Conservation (phyloP, 2,888 invertebrate species). For the Alcis repandata region DNA sequence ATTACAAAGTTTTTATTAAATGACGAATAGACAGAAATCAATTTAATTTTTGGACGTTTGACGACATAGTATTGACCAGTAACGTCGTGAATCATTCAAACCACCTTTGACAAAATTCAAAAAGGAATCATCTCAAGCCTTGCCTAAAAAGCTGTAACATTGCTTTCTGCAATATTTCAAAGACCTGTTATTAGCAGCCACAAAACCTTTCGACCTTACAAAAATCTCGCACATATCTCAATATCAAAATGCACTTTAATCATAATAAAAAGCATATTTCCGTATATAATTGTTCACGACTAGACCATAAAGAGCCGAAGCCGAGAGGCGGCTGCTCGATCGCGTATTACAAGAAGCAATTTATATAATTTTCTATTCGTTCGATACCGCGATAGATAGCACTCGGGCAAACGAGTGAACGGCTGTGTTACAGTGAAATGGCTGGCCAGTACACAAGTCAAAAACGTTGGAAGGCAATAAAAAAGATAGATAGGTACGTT, state of each 20-base stretch:
- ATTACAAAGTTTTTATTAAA: too few relatives aligned
- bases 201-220: slow-evolving; percentile 44
- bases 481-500: too few relatives aligned
- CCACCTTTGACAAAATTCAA: not conserved
- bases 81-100: too few relatives aligned
- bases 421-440: slow-evolving; percentile 43
- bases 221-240: slow-evolving; percentile 20
- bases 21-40: too few relatives aligned
- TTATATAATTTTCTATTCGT: slow-evolving; percentile 78
- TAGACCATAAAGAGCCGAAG: slow-evolving; percentile 55
- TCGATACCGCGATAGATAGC: slow-evolving; percentile 66
- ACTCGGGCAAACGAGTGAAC: slow-evolving; percentile 40
- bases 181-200: slow-evolving; percentile 39
- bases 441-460: not conserved
- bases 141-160: not conserved
- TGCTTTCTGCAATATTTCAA: slow-evolving; percentile 13
- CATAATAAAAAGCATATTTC: slow-evolving; percentile 60
- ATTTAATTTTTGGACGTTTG: too few relatives aligned
- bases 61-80: too few relatives aligned
- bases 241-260: slow-evolving; percentile 39
- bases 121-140: not conserved
- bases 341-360: slow-evolving; percentile 73
- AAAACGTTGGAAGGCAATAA: too few relatives aligned
- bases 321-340: slow-evolving; percentile 45
- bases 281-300: slow-evolving; percentile 68